Percentiles rank a stretch among this genome's conserved stretches.
phyloP scores from a whole-genome alignment of 2,888 invertebrate species.

The Branchipolynoe longqiensis region DNA sequence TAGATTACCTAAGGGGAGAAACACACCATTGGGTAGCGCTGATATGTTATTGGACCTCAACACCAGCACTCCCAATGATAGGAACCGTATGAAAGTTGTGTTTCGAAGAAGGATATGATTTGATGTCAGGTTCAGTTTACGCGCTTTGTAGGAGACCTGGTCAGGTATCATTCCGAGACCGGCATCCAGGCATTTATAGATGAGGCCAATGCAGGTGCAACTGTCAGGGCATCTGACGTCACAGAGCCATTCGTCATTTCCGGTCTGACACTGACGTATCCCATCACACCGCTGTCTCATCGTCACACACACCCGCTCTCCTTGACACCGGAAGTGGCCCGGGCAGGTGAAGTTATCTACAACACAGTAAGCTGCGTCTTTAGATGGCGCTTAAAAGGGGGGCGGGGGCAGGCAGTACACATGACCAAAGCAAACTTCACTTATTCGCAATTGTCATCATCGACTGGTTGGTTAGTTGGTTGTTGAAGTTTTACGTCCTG shows the following conservation, averaged over 20 bases:
- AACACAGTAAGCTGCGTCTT: neutral
- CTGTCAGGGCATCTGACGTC: slow-evolving; percentile 10
- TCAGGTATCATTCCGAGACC: neutral
- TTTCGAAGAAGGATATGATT: neutral
- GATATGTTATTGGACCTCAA: slow-evolving; percentile 4
- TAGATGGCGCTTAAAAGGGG: too few species aligned
- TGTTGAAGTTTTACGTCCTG: too few species aligned
- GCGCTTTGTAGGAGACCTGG: neutral
- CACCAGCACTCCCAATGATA: slow-evolving; percentile 10
- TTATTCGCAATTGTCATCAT: too few species aligned
- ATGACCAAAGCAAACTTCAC: too few species aligned
- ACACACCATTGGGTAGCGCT: neutral
- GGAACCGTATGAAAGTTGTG: neutral
- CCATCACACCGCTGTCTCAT: slow-evolving; percentile 56
- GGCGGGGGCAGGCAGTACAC: too few species aligned
- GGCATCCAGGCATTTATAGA: slow-evolving; percentile 1
- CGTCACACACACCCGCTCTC: slow-evolving; percentile 29
- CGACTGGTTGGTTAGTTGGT: too few species aligned
- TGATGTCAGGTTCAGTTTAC: slow-evolving; percentile 1
- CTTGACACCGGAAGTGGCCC: slow-evolving; percentile 18
- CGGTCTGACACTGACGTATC: slow-evolving; percentile 23
- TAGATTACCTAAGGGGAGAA: neutral
- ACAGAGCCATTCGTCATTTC: slow-evolving; percentile 57
- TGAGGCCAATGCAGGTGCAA: slow-evolving; percentile 21
- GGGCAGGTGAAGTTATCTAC: slow-evolving; percentile 24